phyloP scores from a whole-genome alignment of 2,113 vertebrate species.

The Takifugu bimaculatus region DNA sequence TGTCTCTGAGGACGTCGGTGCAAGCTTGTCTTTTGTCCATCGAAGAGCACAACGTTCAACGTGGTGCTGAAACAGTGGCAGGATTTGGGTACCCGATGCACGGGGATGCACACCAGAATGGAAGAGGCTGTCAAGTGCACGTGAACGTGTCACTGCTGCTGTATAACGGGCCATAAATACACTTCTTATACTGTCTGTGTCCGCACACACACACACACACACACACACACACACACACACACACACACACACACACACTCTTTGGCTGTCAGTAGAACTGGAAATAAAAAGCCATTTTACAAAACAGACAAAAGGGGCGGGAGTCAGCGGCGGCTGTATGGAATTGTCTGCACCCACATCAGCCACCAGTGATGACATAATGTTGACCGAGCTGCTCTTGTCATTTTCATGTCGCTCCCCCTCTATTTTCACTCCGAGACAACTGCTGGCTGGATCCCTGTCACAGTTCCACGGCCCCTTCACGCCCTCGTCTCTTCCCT shows the following conservation, averaged over 20 bases:
- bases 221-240: conserved; percentile 4
- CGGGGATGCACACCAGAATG: not conserved
- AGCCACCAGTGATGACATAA: conserved; percentile 75
- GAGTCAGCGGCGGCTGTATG: conserved; percentile 54
- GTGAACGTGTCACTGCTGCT: conserved; percentile 45
- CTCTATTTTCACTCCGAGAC: conserved; percentile 68
- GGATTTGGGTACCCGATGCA: conserved; percentile 54
- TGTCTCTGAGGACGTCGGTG: conserved; percentile 63
- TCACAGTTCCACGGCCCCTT: conserved; percentile 48
- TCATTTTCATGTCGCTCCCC: conserved; percentile 65
- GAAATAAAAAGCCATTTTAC: conserved; percentile 58
- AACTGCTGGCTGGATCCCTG: conserved; percentile 67
- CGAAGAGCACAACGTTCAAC: conserved; percentile 47
- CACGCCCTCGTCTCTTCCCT: conserved; percentile 1
- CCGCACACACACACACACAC: conserved; percentile 9
- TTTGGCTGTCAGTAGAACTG: conserved; percentile 65
- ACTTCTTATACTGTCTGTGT: conserved; percentile 36
- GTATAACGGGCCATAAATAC: conserved; percentile 55
- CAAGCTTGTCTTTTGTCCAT: conserved; percentile 42
- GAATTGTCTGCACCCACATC: conserved; percentile 74
- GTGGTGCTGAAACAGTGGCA: conserved; percentile 50
- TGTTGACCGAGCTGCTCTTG: conserved; percentile 77
- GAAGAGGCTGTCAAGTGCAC: conserved; percentile 11
- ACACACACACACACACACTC: conserved; percentile 8
- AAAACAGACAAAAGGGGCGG: conserved; percentile 41